Evolutionary conservation across 2,113 vertebrate genomes (phyloP).

Genomic region (Ramphastos sulfuratus): DNA sequence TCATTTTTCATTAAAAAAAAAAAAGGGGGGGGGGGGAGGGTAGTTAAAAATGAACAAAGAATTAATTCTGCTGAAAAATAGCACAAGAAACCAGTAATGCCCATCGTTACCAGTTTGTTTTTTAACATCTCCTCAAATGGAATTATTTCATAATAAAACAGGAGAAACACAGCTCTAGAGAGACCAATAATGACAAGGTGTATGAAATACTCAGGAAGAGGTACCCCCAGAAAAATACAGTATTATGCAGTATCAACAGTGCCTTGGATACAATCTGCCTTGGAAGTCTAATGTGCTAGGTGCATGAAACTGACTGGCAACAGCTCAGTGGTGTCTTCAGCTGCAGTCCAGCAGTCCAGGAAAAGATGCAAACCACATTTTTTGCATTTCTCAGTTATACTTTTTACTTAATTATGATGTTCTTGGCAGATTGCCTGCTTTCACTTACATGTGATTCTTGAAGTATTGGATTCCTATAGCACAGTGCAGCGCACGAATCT

Average conservation of each 20-base stretch:
- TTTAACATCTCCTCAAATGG: not conserved
- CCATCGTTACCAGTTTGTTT: not conserved
- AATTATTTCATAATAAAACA: not conserved
- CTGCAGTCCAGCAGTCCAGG: not conserved
- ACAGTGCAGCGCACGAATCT: constrained; percentile 45
- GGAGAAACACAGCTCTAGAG: not conserved
- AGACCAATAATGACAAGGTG: not conserved
- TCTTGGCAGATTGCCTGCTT: constrained; percentile 57
- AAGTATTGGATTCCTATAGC: constrained; percentile 74
- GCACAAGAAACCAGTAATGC: not conserved
- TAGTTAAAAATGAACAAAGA: not conserved
- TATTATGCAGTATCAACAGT: not conserved
- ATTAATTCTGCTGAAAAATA: not conserved
- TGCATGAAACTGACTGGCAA: not conserved
- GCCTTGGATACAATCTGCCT: not conserved
- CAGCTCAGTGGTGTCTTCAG: not conserved
- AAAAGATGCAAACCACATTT: not conserved
- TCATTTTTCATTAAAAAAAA: not conserved
- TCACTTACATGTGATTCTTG: constrained; percentile 56
- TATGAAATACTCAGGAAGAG: not conserved
- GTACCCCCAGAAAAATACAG: not conserved
- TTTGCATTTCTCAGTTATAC: constrained; percentile 33
- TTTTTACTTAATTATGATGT: constrained; percentile 21
- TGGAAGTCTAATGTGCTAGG: not conserved
- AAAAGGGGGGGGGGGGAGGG: not conserved